Conservation (phyloP, 2,797 vertebrate genomes). For the Rachycentron canadum region DNA sequence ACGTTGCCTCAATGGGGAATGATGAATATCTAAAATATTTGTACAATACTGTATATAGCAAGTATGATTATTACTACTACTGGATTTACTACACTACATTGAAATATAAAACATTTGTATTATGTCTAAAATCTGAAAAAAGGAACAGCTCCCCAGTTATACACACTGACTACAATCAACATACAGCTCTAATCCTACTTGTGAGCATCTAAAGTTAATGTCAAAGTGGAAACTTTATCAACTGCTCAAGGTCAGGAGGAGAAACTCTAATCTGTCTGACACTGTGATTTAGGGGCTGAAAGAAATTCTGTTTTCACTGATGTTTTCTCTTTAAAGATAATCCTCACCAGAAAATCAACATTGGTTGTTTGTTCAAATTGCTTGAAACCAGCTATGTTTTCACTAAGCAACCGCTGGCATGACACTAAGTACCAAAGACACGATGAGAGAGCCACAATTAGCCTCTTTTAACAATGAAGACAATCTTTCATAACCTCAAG, state of each 20-base stretch:
- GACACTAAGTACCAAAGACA: neutral
- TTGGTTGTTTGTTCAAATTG: neutral
- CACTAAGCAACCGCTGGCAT: neutral
- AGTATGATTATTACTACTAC: too few relatives aligned
- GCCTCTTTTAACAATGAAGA: neutral
- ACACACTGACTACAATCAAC: neutral
- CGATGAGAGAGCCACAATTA: neutral
- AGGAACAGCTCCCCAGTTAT: too few relatives aligned
- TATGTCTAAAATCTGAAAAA: too few relatives aligned
- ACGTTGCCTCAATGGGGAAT: too few relatives aligned
- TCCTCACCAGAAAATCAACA: neutral
- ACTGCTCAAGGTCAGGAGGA: slow-evolving; percentile 13
- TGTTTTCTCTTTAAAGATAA: neutral
- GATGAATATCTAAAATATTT: too few relatives aligned
- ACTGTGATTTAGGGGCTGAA: slow-evolving; percentile 15
- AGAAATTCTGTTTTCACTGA: neutral
- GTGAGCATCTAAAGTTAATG: neutral
- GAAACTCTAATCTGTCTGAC: slow-evolving; percentile 30
- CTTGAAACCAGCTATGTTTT: neutral
- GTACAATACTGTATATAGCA: too few relatives aligned
- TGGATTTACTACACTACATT: too few relatives aligned
- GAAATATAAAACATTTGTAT: too few relatives aligned
- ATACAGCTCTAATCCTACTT: neutral
- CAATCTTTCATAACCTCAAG: neutral
- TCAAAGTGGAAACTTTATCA: slow-evolving; percentile 7